A percentile compares a stretch with the other conserved stretches of the same genome.
phyloP scores from a whole-genome alignment of 2,888 invertebrate genomes.

The Tetrapedia diversipes region DNA sequence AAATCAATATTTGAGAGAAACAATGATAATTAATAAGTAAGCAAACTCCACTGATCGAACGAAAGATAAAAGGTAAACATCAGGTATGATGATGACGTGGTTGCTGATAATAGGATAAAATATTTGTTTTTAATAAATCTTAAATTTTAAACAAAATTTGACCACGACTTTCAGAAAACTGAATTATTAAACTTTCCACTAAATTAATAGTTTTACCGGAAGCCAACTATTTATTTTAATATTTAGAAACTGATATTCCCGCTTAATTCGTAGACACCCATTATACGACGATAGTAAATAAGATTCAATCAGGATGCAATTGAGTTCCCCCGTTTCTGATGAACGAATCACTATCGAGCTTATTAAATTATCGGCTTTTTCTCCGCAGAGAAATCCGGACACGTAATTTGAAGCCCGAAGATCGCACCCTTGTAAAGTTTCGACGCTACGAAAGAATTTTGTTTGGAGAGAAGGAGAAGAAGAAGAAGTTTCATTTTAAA shows the following conservation, averaged over 20 bases:
- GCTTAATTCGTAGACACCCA: no score
- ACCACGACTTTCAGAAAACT: no score
- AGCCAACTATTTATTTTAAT: no score
- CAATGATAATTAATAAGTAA: neutral
- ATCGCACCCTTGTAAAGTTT: conserved; percentile 4
- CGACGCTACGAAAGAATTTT: neutral
- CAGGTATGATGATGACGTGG: neutral
- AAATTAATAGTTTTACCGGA: no score
- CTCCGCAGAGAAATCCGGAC: neutral
- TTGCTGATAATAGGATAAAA: neutral
- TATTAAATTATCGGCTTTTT: neutral
- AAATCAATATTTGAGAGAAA: no score
- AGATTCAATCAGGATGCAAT: neutral
- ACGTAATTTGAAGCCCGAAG: conserved; percentile 8
- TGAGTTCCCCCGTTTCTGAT: neutral
- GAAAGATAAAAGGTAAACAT: neutral
- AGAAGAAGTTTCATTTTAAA: conserved; percentile 13
- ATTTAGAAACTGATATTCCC: no score
- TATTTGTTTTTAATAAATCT: no score
- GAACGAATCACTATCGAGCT: neutral
- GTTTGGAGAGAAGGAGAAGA: neutral
- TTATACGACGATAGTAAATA: neutral
- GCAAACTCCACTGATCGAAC: neutral
- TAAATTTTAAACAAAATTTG: no score
- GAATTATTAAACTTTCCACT: no score